Percentiles rank a stretch among this genome's conserved stretches.
phyloP scores from a whole-genome alignment of 1,140 invertebrate species.

The Hypothenemus hampei region DNA sequence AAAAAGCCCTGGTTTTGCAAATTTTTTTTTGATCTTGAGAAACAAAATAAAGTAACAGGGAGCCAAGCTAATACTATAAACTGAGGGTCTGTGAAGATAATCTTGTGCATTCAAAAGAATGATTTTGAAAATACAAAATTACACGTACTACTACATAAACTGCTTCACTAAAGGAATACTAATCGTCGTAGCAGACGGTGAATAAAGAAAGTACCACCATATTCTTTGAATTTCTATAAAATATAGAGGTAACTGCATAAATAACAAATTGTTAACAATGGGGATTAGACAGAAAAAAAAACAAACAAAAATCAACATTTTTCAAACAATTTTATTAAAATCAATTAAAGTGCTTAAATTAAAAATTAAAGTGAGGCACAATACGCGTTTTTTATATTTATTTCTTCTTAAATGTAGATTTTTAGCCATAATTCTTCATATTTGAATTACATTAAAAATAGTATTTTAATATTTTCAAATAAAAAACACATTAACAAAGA shows the following conservation, averaged over 20 bases:
- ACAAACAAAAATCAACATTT: slow-evolving; percentile 21
- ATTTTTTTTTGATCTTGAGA: no score
- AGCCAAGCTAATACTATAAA: no score
- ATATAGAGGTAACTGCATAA: no score
- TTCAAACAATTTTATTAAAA: slow-evolving; percentile 44
- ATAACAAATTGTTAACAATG: no score
- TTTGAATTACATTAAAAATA: slow-evolving; percentile 37
- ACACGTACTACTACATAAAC: neutral
- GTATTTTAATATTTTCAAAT: no score
- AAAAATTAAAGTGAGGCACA: slow-evolving; percentile 45
- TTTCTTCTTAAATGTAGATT: slow-evolving; percentile 13
- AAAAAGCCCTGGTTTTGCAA: neutral
- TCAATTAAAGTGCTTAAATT: slow-evolving; percentile 43
- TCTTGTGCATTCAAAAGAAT: no score
- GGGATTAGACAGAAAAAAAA: neutral
- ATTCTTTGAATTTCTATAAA: neutral
- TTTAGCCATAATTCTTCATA: slow-evolving; percentile 9
- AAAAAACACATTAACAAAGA: no score
- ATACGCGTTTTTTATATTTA: slow-evolving; percentile 35
- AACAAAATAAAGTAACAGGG: no score
- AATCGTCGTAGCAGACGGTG: neutral
- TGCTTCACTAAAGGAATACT: neutral
- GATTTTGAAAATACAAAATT: no score
- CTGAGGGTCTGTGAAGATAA: no score
- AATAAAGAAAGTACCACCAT: neutral